phyloP scores from a whole-genome alignment of 2,113 vertebrate species.

The Melanerpes aurifrons region DNA sequence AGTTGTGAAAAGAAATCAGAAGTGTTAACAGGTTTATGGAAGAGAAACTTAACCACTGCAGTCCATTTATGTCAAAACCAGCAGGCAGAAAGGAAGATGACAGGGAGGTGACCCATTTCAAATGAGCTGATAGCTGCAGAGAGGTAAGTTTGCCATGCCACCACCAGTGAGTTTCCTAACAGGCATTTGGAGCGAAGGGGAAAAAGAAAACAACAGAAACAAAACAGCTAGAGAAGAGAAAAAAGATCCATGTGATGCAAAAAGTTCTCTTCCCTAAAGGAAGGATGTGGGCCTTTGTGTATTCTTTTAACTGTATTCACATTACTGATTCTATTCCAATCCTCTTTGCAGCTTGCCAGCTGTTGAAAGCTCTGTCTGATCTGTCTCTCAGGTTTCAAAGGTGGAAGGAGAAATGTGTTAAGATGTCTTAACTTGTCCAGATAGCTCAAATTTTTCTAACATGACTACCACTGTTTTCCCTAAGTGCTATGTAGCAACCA shows the following conservation, averaged over 20 bases:
- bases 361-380: conserved; percentile 20
- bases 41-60: not conserved
- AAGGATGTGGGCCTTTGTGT: not conserved
- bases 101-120: not conserved
- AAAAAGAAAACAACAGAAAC: not conserved
- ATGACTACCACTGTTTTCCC: not conserved
- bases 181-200: not conserved
- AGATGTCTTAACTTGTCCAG: not conserved
- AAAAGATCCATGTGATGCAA: not conserved
- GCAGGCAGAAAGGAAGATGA: not conserved
- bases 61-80: not conserved
- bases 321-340: not conserved
- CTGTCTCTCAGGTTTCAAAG: not conserved
- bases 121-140: not conserved
- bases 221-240: not conserved
- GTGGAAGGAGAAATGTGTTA: not conserved
- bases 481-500: not conserved
- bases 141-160: not conserved
- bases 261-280: not conserved
- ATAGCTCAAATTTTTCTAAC: conserved; percentile 19
- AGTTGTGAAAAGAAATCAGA: conserved; percentile 47
- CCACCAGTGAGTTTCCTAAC: not conserved
- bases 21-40: conserved; percentile 28
- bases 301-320: not conserved
- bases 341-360: not conserved